Conservation (phyloP, 35 echinoderm and acorn worm species). For the Hemicentrotus pulcherrimus region DNA sequence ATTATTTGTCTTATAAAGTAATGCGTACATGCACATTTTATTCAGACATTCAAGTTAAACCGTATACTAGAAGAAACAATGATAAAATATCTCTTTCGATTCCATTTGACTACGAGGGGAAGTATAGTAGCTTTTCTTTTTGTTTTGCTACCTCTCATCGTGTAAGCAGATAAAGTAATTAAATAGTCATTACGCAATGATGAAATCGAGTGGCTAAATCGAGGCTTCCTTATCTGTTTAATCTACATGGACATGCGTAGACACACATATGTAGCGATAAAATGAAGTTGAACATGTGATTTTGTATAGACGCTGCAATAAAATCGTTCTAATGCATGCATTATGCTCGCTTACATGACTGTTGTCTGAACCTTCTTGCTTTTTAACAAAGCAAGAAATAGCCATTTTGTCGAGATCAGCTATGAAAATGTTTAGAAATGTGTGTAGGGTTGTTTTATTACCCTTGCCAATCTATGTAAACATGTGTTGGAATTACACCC, state of each 20-base stretch:
- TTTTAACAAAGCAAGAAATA: too few species aligned
- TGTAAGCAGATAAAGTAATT: not conserved
- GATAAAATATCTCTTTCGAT: not conserved
- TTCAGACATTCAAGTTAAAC: too few species aligned
- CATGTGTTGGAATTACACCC: too few species aligned
- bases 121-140: not conserved
- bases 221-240: not conserved
- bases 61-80: too few species aligned
- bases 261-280: not conserved
- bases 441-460: too few species aligned
- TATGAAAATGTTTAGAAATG: too few species aligned
- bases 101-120: not conserved
- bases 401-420: too few species aligned
- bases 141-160: not conserved
- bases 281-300: not conserved
- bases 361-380: too few species aligned
- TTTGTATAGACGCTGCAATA: not conserved
- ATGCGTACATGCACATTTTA: too few species aligned
- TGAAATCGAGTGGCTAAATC: not conserved
- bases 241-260: not conserved
- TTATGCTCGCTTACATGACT: not conserved
- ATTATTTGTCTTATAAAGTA: too few species aligned
- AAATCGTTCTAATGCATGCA: not conserved
- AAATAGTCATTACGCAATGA: constrained; percentile 12
- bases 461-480: too few species aligned